Evolutionary conservation across 2,797 vertebrate species (phyloP).

Genomic region (Hippopotamyrus pictus): DNA sequence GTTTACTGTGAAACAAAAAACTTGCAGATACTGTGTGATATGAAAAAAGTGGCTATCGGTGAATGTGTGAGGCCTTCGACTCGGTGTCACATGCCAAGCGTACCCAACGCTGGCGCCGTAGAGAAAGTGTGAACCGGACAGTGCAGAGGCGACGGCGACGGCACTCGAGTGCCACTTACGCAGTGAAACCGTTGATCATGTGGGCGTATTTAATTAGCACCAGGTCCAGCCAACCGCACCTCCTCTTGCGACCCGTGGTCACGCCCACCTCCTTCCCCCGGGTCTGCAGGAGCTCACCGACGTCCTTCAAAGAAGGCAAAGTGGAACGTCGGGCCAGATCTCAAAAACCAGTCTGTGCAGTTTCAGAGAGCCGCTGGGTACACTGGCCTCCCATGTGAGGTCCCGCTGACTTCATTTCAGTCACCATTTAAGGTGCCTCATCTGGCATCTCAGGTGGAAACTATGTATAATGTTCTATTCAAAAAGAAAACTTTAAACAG

Average conservation of each 20-base stretch:
- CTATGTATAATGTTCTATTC: not conserved
- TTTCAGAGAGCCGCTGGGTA: not conserved
- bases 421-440: not conserved
- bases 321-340: not conserved
- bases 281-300: constrained; percentile 80
- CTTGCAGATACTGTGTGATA: constrained; percentile 3
- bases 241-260: constrained; percentile 90
- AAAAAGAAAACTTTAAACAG: not conserved
- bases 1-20: constrained; percentile 4
- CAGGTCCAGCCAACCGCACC: constrained; percentile 95
- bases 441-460: not conserved
- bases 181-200: constrained; percentile 98
- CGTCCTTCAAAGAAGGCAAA: constrained; percentile 62
- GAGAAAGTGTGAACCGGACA: not conserved
- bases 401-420: not conserved
- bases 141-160: not conserved
- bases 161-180: constrained; percentile 66
- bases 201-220: constrained; percentile 91
- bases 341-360: not conserved
- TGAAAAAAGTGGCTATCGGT: not conserved
- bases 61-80: constrained; percentile 4
- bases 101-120: not conserved
- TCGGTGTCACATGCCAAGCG: not conserved
- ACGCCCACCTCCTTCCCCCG: constrained; percentile 90
- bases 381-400: not conserved